phyloP scores from a whole-genome alignment of 2,113 vertebrate species.

The Turdus rufiventris region DNA sequence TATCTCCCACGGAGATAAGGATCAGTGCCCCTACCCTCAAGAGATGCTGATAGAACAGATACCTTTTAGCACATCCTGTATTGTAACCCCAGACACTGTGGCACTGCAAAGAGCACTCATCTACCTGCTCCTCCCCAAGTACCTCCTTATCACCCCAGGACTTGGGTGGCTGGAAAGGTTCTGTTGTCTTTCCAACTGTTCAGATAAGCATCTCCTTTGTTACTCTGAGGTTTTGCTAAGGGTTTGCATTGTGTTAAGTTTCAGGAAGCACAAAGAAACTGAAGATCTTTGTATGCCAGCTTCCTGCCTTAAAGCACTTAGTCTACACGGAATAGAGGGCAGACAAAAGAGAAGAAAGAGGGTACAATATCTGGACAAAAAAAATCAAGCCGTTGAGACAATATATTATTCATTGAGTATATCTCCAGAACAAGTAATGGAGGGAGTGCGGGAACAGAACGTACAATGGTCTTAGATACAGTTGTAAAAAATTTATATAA shows the following conservation, averaged over 20 bases:
- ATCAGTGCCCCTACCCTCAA: no score
- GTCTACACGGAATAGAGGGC: neutral
- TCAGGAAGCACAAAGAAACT: slow-evolving; percentile 10
- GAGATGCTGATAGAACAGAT: no score
- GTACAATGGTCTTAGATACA: neutral
- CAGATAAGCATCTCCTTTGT: neutral
- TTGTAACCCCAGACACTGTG: neutral
- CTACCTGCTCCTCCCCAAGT: neutral
- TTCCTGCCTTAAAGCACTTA: slow-evolving; percentile 2
- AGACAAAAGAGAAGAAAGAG: slow-evolving; percentile 17
- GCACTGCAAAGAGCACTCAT: neutral
- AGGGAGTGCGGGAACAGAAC: neutral
- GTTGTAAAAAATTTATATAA: neutral
- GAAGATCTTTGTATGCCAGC: neutral
- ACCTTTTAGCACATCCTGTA: no score
- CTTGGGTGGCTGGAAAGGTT: neutral
- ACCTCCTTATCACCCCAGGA: neutral
- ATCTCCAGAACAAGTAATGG: neutral
- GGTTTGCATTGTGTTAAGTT: neutral
- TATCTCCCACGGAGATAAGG: no score
- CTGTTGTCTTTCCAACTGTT: neutral
- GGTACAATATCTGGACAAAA: neutral
- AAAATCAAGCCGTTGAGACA: slow-evolving; percentile 14
- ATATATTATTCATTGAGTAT: slow-evolving; percentile 31
- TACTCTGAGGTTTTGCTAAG: neutral